Conservation (phyloP, 2,888 invertebrate genomes). For the Eupithecia vulgata region DNA sequence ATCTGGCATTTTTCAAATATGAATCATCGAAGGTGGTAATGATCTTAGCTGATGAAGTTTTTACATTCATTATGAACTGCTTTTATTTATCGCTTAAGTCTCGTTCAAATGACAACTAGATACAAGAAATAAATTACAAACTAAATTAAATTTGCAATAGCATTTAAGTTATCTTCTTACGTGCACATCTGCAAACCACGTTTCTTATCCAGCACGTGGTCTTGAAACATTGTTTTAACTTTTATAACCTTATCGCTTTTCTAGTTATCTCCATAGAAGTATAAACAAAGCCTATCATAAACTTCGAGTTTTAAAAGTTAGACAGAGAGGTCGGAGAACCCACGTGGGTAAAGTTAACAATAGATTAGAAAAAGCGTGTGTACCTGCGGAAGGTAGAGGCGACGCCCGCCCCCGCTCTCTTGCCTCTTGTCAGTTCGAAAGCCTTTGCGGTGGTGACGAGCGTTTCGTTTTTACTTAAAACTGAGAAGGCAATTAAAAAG, state of each 20-base stretch:
- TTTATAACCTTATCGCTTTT: conserved; percentile 57
- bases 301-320: conserved; percentile 51
- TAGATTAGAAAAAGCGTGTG: conserved; percentile 72
- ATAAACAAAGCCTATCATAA: conserved; percentile 73
- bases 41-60: conserved; percentile 12
- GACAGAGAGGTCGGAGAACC: conserved; percentile 65
- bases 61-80: conserved; percentile 14
- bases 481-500: conserved; percentile 35
- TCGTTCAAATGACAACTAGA: background rate
- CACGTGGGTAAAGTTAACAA: conserved; percentile 81
- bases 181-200: conserved; percentile 56
- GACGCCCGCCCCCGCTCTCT: conserved; percentile 64
- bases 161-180: conserved; percentile 4
- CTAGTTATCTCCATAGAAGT: conserved; percentile 66
- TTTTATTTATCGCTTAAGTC: conserved; percentile 16
- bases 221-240: conserved; percentile 52
- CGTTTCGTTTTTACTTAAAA: conserved; percentile 49
- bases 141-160: background rate
- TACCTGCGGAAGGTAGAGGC: conserved; percentile 76
- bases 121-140: background rate
- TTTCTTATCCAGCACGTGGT: conserved; percentile 60
- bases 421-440: conserved; percentile 65
- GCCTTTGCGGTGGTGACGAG: conserved; percentile 60
- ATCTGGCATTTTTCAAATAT: conserved; percentile 40
- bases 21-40: conserved; percentile 40